These are phyloP conservation scores for Ptilonorhynchus violaceus DNA, from an alignment of 2,113 vertebrate species.

Conservation along the genomic window DNA sequence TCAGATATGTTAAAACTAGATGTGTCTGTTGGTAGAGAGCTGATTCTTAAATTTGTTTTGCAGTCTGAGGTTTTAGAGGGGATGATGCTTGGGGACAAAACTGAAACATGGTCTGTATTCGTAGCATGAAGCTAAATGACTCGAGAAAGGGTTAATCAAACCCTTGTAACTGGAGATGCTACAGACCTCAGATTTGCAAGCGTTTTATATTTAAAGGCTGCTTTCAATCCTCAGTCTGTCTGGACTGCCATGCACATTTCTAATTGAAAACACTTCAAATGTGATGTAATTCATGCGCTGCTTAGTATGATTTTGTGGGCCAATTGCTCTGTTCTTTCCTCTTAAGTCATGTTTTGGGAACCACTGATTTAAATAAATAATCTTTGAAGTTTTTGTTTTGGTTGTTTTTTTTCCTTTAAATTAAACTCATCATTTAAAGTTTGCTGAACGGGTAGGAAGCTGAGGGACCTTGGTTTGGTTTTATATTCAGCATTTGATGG, in stretches of 20 bases:
- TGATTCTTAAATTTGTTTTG: not conserved
- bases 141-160: slow-evolving; percentile 1
- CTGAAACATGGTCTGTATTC: not conserved
- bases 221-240: not conserved
- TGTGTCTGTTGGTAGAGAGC: not conserved
- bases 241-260: not conserved
- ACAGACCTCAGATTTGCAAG: not conserved
- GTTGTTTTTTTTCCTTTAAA: not conserved
- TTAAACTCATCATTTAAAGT: not conserved
- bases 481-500: not conserved
- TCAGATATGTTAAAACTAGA: not conserved
- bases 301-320: not conserved
- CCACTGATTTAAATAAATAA: not conserved
- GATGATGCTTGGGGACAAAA: not conserved
- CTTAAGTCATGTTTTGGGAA: not conserved
- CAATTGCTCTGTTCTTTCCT: not conserved
- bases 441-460: not conserved
- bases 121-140: not conserved
- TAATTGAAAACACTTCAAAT: slow-evolving; percentile 24
- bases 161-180: not conserved
- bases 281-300: not conserved
- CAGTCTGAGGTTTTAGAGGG: not conserved
- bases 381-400: not conserved
- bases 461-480: not conserved
- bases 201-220: not conserved